phyloP scores from a whole-genome alignment of 1,140 invertebrate genomes.

The Cotesia glomerata region DNA sequence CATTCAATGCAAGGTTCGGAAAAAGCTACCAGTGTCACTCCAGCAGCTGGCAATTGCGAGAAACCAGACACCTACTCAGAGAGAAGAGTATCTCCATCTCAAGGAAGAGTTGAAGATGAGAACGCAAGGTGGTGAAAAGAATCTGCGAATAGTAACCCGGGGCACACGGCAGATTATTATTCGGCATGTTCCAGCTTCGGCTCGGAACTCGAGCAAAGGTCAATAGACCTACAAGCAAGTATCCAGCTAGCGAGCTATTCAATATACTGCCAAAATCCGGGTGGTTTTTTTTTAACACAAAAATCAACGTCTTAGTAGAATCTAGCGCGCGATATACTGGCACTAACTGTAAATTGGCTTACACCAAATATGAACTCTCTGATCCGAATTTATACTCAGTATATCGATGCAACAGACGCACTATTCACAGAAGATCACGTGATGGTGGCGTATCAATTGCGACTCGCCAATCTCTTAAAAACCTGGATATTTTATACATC shows the following conservation, averaged over 20 bases:
- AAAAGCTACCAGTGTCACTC: background rate
- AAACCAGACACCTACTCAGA: background rate
- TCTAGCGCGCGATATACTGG: background rate
- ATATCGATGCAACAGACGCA: background rate
- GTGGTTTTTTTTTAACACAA: background rate
- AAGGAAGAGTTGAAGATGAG: background rate
- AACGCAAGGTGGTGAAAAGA: background rate
- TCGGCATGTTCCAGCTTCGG: too few relatives aligned
- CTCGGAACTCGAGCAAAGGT: too few relatives aligned
- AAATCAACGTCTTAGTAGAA: background rate
- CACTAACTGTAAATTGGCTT: background rate
- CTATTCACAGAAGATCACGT: background rate
- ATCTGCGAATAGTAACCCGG: background rate
- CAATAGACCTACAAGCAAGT: too few relatives aligned
- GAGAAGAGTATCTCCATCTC: background rate
- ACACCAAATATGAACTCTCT: background rate
- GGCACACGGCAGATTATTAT: background rate
- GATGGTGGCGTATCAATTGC: too few relatives aligned
- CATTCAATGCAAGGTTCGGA: background rate
- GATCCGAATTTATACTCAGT: background rate
- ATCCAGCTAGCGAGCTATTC: too few relatives aligned
- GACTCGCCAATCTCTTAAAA: too few relatives aligned
- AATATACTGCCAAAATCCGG: too few relatives aligned
- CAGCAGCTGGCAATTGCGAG: background rate
- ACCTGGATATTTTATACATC: too few relatives aligned